phyloP scores from a whole-genome alignment of 1,140 invertebrate species.

The Drosophila nikananu region DNA sequence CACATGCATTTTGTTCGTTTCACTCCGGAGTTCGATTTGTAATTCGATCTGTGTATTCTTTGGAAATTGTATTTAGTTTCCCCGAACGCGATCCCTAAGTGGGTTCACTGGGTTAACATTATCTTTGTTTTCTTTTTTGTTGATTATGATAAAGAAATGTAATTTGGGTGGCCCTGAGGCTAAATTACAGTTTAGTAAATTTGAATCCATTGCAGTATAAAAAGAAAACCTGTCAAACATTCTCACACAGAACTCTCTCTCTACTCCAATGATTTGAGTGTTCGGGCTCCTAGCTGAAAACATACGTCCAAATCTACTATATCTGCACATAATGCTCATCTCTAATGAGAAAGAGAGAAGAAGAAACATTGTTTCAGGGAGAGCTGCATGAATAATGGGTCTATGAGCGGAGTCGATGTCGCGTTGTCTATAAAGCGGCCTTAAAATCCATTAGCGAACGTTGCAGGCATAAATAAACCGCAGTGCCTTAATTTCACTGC shows the following conservation, averaged over 20 bases:
- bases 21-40: slow-evolving; percentile 14
- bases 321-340: slow-evolving; percentile 19
- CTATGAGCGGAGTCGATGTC: slow-evolving; percentile 52
- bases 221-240: neutral
- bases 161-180: neutral
- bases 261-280: neutral
- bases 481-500: slow-evolving; percentile 65
- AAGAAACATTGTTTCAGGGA: slow-evolving; percentile 1
- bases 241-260: neutral
- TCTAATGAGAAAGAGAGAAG: slow-evolving; percentile 15
- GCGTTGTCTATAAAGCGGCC: slow-evolving; percentile 71
- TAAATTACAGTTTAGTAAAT: neutral
- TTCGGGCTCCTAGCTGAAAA: neutral
- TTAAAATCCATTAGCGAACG: slow-evolving; percentile 80
- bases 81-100: slow-evolving; percentile 23
- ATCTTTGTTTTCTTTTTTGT: slow-evolving; percentile 7
- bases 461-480: slow-evolving; percentile 69
- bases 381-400: slow-evolving; percentile 65
- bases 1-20: slow-evolving; percentile 26
- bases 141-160: slow-evolving; percentile 6
- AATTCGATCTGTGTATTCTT: slow-evolving; percentile 37
- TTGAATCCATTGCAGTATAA: too few relatives aligned
- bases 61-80: slow-evolving; percentile 41
- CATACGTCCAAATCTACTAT: slow-evolving; percentile 4
- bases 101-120: slow-evolving; percentile 38